Evolutionary conservation across 2,888 invertebrate species (phyloP), one percentile per base, ranked within the genome.

Genomic region (Rutpela maculata): DNA sequence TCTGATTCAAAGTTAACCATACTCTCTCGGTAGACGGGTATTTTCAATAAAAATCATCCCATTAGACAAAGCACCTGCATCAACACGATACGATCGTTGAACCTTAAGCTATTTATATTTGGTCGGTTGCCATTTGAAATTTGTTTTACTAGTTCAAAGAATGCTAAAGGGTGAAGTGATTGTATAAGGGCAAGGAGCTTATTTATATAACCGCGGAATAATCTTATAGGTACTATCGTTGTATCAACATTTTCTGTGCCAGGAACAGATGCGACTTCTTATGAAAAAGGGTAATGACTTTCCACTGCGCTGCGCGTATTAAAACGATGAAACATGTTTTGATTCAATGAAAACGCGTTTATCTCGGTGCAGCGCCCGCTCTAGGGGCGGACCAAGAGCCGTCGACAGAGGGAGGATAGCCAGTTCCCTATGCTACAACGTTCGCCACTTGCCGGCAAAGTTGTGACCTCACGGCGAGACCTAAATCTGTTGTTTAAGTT

Each of bases 21-120:
- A 43, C 12, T 15, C n/a, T 15, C 50, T 50, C n/a, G 15, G 50
- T 3, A 50, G n/a, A 50, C n/a, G 50, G 1, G 15, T n/a, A 15
- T n/a, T 50, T 50, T 50, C 50, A 62, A 62, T 31, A 31, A 62
- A 62, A 62, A 50, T 50, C 50, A 50, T n/a, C 50, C 50, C 50
- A 50, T 50, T 50, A 50, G n/a, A 50, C 50, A 50, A 50, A 50
- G 50, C 62, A n/a, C 17, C 12, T 31, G 35, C 12, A 62, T 26
- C 62, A 26, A 62, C 31, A 31, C 31, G 31, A 31, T 15, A 35
- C 31, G 26, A 31, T 62, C n/a, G 35, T 26, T 31, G 31, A 62
- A 62, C 62, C 62, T n/a, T 5, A 31, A 4, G 62, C 31, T 62
- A 62, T 62, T 62, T 62, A 31, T 35, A 26, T 35, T 62, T 62